Percentiles rank a stretch among this genome's conserved stretches.
phyloP scores from a whole-genome alignment of 2,113 vertebrate genomes.

The Naja naja region DNA sequence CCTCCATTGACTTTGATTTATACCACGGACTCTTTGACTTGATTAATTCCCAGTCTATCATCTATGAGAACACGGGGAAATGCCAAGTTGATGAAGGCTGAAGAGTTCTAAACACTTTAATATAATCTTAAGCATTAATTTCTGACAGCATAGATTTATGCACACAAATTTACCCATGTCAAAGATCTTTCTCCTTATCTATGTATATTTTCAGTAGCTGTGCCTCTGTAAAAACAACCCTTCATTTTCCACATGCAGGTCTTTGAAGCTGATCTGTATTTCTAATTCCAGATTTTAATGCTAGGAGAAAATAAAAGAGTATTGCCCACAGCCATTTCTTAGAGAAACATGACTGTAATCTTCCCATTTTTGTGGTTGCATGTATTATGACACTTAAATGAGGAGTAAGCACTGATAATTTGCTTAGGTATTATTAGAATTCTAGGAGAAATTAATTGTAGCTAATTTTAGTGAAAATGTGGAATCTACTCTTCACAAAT shows the following conservation, averaged over 20 bases:
- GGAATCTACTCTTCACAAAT: not conserved
- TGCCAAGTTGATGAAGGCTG: not conserved
- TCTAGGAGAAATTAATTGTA: not conserved
- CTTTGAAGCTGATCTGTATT: not conserved
- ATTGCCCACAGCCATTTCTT: not conserved
- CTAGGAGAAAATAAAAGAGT: not conserved
- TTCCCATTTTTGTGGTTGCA: not conserved
- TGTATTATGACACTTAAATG: not conserved
- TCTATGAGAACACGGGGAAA: not conserved
- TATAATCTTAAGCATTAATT: not conserved
- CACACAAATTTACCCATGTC: not conserved
- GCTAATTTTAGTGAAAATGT: not conserved
- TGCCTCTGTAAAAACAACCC: not conserved
- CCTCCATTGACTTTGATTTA: slow-evolving; percentile 21
- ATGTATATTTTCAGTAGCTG: not conserved
- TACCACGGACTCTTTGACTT: slow-evolving; percentile 1
- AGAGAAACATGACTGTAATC: not conserved
- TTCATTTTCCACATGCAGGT: not conserved
- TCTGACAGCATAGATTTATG: not conserved
- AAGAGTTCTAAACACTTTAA: not conserved
- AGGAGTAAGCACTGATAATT: not conserved
- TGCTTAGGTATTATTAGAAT: not conserved
- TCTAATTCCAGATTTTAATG: not conserved
- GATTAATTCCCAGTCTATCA: slow-evolving; percentile 2
- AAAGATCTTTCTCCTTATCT: not conserved